Conservation (phyloP, 2,888 invertebrate species). For the Resseliella maxima region DNA sequence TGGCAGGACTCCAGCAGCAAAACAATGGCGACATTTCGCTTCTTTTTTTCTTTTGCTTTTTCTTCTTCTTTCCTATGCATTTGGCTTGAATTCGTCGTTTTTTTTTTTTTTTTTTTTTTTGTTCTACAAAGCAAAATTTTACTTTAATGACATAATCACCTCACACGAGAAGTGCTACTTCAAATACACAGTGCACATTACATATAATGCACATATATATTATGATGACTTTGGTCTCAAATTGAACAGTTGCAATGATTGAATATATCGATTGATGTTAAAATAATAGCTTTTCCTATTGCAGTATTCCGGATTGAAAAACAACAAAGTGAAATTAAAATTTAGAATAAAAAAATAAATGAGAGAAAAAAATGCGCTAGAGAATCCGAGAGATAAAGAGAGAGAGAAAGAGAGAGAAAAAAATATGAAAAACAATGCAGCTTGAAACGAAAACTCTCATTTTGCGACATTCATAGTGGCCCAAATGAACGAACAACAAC, state of each 20-base stretch:
- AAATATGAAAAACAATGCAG: too few species aligned
- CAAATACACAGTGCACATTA: neutral
- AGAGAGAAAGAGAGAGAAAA: neutral
- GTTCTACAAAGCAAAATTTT: neutral
- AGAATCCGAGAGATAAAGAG: neutral
- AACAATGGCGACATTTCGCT: neutral
- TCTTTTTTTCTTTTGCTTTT: neutral
- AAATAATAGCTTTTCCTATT: slow-evolving; percentile 28
- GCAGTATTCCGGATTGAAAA: neutral
- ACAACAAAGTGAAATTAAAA: neutral
- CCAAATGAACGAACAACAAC: too few species aligned
- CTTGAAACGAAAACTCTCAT: too few species aligned
- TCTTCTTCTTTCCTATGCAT: neutral
- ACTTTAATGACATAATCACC: slow-evolving; percentile 21
- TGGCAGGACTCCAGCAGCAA: slow-evolving; percentile 19
- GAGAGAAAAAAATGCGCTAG: neutral
- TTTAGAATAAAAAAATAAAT: neutral
- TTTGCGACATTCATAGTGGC: too few species aligned
- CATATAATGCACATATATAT: neutral
- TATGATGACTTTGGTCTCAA: neutral
- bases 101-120: neutral
- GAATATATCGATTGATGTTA: slow-evolving; percentile 39
- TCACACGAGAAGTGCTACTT: neutral
- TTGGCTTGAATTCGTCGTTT: neutral
- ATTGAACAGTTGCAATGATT: slow-evolving; percentile 12